phyloP scores from a whole-genome alignment of 2,113 vertebrate species.

The Suncus etruscus region DNA sequence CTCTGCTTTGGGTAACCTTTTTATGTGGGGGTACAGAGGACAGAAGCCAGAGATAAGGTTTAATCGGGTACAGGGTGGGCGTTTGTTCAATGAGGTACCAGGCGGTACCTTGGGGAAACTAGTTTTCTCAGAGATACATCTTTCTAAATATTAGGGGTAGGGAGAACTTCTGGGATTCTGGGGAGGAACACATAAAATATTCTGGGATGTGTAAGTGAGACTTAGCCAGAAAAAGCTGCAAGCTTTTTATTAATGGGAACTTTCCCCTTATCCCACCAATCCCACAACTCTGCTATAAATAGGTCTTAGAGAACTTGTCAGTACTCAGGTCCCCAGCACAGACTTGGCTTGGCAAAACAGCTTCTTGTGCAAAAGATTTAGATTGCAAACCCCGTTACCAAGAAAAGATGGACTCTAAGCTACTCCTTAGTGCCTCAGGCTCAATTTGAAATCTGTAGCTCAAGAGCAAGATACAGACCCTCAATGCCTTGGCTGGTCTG shows the following conservation, averaged over 20 bases:
- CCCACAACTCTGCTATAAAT: too few species aligned
- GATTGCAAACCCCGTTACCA: not conserved
- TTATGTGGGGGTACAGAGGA: not conserved
- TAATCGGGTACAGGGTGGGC: not conserved
- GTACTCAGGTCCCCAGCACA: not conserved
- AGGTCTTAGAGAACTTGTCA: too few species aligned
- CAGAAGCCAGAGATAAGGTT: not conserved
- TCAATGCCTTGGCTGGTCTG: conserved; percentile 77
- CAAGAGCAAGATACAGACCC: conserved; percentile 67
- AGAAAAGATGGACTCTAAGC: not conserved
- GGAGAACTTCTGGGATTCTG: not conserved
- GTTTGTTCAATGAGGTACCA: not conserved
- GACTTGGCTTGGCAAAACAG: not conserved
- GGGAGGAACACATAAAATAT: accelerated
- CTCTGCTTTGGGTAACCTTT: conserved; percentile 48
- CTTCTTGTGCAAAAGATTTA: too few species aligned
- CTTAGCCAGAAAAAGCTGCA: accelerated
- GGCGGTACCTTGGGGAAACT: not conserved
- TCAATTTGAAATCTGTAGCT: not conserved
- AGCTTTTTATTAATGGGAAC: not conserved
- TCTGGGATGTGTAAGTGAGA: not conserved
- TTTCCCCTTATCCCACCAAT: too few species aligned
- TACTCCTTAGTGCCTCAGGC: not conserved
- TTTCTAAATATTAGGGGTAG: not conserved
- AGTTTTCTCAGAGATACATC: not conserved